Base-by-base conservation (phyloP, 2,888 invertebrate species). In the Choristoneura rosaceana region DNA sequence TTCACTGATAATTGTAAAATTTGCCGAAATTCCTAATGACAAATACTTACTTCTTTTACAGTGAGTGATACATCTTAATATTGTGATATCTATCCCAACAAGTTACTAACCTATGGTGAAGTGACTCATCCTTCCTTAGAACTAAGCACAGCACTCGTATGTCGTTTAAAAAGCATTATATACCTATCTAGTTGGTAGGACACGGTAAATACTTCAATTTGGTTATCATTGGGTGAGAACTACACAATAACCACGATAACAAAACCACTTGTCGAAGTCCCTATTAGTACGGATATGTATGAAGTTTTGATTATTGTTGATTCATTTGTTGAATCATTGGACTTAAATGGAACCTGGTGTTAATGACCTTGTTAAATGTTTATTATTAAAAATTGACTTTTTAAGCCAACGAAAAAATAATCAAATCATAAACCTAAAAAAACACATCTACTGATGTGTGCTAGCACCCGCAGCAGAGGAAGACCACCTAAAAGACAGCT, bases 141-240 rank as follows among this genome's bases (percentile, higher is more conserved):
- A 73, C 71, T 63, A 73, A 77, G 79, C 77, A 76, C 78, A 69
- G 74, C 73, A 77, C 77, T 74, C 76, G 77, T 66, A 75, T 62
- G 77, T 78, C 79, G 78, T 82, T 83, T 80, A 83, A 80, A 80
- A 80, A 77, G 70, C 82, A 81, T 82, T 82, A 59, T 17, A n/a
- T 59, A 14, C 8, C 34, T 59, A 82, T 77, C 78, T 74, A 76
- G 75, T 77, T 73, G 75, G 77, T 76, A 77, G 77, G 75, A 75
- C 78, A 76, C 75, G 65, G 41, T 71, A 60, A 64, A 64, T 41
- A 38, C 64, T 69, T 69, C 73, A 64, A 64, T 69, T 69, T 33
- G 15, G 45, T 68, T 71, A 71, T 73, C 69, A 64, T 5, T 10
- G 10, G 61, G n/a, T 10, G 45, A 45, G 62, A n/a, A 38, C 63